phyloP scores from a whole-genome alignment of 2,888 invertebrate genomes.

The Daptonema setosum region DNA sequence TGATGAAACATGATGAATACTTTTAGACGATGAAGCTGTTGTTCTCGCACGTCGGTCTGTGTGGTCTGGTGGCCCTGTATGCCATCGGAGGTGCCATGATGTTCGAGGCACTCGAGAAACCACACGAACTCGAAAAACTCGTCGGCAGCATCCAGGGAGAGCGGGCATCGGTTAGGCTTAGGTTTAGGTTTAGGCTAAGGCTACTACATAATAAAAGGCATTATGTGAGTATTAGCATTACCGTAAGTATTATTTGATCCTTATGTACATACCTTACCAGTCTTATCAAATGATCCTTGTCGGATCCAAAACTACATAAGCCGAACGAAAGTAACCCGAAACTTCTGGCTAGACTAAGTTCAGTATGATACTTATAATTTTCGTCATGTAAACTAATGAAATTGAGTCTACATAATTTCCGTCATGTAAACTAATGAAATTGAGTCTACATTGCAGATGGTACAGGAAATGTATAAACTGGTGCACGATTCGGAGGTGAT shows the following conservation, averaged over 20 bases:
- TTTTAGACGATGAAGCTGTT: constrained; percentile 36
- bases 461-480: constrained; percentile 24
- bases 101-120: constrained; percentile 51
- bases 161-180: not conserved
- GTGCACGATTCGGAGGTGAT: constrained; percentile 25
- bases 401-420: no score
- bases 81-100: constrained; percentile 51
- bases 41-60: constrained; percentile 47
- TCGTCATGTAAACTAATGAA: no score
- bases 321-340: no score
- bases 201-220: no score
- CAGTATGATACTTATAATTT: no score
- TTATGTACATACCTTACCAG: no score
- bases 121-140: constrained; percentile 36
- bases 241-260: no score
- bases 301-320: no score
- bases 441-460: constrained; percentile 13
- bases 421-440: no score
- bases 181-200: not conserved
- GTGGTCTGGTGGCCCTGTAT: constrained; percentile 47
- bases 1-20: not conserved
- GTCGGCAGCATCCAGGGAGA: not conserved
- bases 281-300: no score
- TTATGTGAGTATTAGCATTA: no score
- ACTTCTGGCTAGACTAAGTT: no score